phyloP scores from a whole-genome alignment of 2,888 invertebrate species.

The Aleiodes testaceus region DNA sequence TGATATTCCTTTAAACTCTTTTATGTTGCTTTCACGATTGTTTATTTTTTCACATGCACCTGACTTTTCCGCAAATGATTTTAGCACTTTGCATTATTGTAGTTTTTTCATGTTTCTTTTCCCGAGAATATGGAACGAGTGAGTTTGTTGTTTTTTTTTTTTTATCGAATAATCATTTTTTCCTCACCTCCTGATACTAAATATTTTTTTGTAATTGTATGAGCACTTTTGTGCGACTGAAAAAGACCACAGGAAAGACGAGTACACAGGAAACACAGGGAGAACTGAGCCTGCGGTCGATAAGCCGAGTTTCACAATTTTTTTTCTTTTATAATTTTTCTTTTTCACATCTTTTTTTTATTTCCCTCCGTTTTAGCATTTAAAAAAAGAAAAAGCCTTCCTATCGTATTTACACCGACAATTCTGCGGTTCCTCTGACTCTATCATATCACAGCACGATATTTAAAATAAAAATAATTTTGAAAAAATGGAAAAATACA shows the following conservation, averaged over 20 bases:
- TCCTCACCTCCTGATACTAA: background rate
- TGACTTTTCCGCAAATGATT: conserved; percentile 49
- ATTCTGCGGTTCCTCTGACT: conserved; percentile 18
- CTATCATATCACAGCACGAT: background rate
- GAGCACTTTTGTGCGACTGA: background rate
- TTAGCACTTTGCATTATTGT: conserved; percentile 13
- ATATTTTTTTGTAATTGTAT: conserved; percentile 12
- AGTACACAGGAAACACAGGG: conserved; percentile 23
- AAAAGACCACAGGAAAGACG: conserved; percentile 21
- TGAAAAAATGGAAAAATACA: conserved; percentile 4
- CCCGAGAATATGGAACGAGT: background rate
- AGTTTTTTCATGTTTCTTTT: conserved; percentile 5
- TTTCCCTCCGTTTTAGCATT: background rate
- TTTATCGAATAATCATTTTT: background rate
- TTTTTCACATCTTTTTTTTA: background rate
- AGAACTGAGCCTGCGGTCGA: conserved; percentile 7
- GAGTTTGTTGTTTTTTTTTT: background rate
- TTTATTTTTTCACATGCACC: conserved; percentile 56
- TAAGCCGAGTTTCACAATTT: conserved; percentile 29
- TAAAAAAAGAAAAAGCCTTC: conserved; percentile 1
- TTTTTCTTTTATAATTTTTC: background rate
- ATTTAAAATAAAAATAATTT: background rate
- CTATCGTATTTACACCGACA: conserved; percentile 21
- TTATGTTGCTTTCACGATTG: conserved; percentile 67
- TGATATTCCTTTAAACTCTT: conserved; percentile 16